These are phyloP conservation scores for Cepaea nemoralis DNA, from an alignment of 1,140 invertebrate species.

Conservation along the genomic window DNA sequence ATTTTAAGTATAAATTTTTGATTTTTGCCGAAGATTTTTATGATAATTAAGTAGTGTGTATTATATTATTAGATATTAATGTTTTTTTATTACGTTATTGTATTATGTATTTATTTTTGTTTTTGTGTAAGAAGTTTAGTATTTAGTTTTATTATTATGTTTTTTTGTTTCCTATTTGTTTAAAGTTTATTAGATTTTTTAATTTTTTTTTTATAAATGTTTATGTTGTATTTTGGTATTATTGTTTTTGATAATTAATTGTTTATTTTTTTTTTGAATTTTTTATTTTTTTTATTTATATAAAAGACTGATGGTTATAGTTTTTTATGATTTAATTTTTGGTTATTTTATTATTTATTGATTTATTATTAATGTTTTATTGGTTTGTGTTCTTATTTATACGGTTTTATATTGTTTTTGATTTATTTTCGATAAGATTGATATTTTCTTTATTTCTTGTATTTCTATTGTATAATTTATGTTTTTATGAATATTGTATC, in stretches of 20 bases:
- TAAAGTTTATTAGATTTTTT: neutral
- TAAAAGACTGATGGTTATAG: neutral
- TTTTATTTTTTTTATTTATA: neutral
- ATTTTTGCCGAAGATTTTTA: neutral
- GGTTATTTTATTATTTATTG: constrained; percentile 3
- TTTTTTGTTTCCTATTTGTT: neutral
- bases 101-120: neutral
- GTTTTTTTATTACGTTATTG: neutral
- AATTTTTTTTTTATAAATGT: neutral
- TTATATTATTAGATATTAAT: neutral
- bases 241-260: neutral
- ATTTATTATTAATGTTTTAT: neutral
- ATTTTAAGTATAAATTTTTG: neutral
- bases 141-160: neutral
- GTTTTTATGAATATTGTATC: too few relatives aligned
- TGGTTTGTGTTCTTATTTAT: neutral
- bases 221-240: neutral
- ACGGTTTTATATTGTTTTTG: too few relatives aligned
- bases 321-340: neutral
- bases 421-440: too few relatives aligned
- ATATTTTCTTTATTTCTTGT: too few relatives aligned
- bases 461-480: too few relatives aligned
- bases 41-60: neutral
- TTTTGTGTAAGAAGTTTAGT: neutral
- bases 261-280: neutral